phyloP scores from a whole-genome alignment of 2,797 vertebrate genomes.

The Pelodytes ibericus region DNA sequence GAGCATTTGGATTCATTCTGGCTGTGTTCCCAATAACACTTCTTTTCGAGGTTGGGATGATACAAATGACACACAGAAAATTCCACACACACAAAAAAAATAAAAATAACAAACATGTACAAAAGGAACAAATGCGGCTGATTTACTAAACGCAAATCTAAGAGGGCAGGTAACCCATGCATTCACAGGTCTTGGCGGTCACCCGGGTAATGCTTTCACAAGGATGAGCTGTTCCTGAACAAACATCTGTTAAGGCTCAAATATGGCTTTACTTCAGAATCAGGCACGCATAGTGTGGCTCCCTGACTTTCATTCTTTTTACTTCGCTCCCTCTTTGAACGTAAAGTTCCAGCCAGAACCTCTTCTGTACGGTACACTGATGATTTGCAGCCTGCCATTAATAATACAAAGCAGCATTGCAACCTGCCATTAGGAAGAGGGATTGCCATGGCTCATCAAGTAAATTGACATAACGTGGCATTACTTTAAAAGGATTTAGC shows the following conservation, averaged over 20 bases:
- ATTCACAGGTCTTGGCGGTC: conserved; percentile 68
- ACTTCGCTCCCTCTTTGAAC: conserved; percentile 3
- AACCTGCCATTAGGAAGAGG: conserved; percentile 56
- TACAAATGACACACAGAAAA: too few species aligned
- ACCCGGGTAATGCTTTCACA: conserved; percentile 68
- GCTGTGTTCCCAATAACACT: not conserved
- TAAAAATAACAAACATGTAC: not conserved
- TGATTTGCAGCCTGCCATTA: conserved; percentile 54
- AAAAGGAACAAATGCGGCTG: conserved; percentile 16
- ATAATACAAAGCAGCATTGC: conserved; percentile 56
- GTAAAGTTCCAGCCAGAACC: conserved; percentile 34
- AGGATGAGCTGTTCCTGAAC: conserved; percentile 67
- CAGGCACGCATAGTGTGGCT: conserved; percentile 56
- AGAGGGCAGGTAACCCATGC: conserved; percentile 61
- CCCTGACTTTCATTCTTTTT: not conserved
- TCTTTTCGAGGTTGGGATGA: not conserved
- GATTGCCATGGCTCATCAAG: conserved; percentile 56
- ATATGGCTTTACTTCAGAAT: conserved; percentile 64
- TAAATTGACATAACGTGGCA: conserved; percentile 57
- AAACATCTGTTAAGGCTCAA: conserved; percentile 65
- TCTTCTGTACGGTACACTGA: conserved; percentile 41
- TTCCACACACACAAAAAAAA: not conserved
- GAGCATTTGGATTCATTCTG: not conserved
- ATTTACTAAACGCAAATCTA: conserved; percentile 53
- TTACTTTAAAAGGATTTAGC: conserved; percentile 56